phyloP scores from a whole-genome alignment of 2,113 vertebrate genomes.

The Tragelaphus scriptus region DNA sequence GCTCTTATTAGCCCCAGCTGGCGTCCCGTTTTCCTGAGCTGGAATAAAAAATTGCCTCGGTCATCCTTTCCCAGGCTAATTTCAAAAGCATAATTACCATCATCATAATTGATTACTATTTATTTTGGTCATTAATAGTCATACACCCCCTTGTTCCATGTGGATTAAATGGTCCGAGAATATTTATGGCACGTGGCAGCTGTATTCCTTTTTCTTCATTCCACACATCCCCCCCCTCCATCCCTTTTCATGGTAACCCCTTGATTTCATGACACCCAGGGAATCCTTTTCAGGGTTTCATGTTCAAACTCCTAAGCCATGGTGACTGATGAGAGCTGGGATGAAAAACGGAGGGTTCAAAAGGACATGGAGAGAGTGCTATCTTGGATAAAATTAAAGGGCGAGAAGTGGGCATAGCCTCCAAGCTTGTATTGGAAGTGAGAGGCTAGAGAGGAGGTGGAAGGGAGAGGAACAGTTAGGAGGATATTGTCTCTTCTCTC shows the following conservation, averaged over 20 bases:
- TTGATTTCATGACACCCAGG: conserved; percentile 1
- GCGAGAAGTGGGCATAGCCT: not conserved
- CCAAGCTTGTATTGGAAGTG: not conserved
- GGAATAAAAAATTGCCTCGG: conserved; percentile 73
- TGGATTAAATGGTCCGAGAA: not conserved
- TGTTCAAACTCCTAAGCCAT: not conserved
- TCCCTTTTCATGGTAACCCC: not conserved
- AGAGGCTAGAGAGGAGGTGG: fast-evolving
- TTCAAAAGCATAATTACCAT: conserved; percentile 53
- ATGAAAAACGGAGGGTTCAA: not conserved
- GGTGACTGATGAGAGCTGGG: not conserved
- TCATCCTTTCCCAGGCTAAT: conserved; percentile 73
- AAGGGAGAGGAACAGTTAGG: not conserved
- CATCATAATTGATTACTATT: conserved; percentile 55
- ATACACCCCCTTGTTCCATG: not conserved
- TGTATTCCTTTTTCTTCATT: not conserved
- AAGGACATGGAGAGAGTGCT: not conserved
- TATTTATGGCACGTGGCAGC: conserved; percentile 44
- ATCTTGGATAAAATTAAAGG: not conserved
- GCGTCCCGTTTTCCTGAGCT: conserved; percentile 75
- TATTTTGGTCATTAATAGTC: conserved; percentile 49
- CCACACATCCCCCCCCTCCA: too few species aligned
- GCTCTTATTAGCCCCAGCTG: conserved; percentile 82
- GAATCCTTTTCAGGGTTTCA: not conserved
- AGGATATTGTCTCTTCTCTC: not conserved